Conservation (phyloP, 2,113 vertebrate species). For the Meleagris gallopavo region DNA sequence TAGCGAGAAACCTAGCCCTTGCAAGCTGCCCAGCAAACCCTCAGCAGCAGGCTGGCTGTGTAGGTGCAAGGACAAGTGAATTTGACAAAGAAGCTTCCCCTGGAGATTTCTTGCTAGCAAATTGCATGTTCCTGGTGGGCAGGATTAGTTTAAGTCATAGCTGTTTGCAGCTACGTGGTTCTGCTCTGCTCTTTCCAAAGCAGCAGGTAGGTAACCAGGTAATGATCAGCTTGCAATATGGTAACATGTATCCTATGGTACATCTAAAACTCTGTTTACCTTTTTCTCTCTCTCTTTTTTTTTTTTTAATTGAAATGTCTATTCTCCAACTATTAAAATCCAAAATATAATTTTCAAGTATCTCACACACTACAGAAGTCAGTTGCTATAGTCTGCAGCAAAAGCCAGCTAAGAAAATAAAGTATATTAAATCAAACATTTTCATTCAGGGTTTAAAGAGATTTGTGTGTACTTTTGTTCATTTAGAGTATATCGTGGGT, state of each 20-base stretch:
- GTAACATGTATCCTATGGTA: background rate
- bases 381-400: background rate
- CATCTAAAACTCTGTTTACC: constrained; percentile 30
- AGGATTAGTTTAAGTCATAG: background rate
- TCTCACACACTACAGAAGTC: background rate
- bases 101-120: background rate
- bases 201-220: background rate
- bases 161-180: background rate
- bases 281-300: background rate
- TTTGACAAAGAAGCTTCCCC: background rate
- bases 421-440: background rate
- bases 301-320: background rate
- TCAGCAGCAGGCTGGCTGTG: rapidly evolving
- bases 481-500: background rate
- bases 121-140: rapidly evolving
- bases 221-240: background rate
- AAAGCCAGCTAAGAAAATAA: background rate
- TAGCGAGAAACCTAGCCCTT: background rate
- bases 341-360: background rate
- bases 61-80: background rate
- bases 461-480: background rate
- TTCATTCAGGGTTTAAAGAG: background rate
- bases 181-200: background rate
- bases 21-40: background rate
- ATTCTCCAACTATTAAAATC: background rate